phyloP scores from a whole-genome alignment of 2,797 vertebrate species.

The Tragelaphus eurycerus region DNA sequence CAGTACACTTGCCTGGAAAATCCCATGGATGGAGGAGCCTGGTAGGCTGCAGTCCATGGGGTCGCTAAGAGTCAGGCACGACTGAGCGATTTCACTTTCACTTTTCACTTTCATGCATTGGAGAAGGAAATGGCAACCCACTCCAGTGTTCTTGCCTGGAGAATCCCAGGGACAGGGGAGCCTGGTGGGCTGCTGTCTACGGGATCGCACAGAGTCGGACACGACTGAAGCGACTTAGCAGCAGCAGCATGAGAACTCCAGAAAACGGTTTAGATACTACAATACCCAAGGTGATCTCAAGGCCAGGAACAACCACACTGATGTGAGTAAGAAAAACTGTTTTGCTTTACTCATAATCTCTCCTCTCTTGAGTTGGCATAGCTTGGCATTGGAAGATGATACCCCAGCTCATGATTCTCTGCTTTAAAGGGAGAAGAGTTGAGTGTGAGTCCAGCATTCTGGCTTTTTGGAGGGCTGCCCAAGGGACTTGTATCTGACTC shows the following conservation, averaged over 20 bases:
- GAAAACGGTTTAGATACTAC: not conserved
- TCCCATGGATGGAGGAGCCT: too few species aligned
- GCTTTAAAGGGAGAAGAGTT: not conserved
- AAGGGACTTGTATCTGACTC: not conserved
- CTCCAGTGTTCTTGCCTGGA: too few species aligned
- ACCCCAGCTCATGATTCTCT: not conserved
- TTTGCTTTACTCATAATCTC: not conserved
- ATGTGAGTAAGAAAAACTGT: not conserved
- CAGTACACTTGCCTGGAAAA: too few species aligned
- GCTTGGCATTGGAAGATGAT: not conserved
- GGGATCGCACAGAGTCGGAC: too few species aligned
- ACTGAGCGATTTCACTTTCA: too few species aligned
- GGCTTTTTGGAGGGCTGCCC: not conserved
- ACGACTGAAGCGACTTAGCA: too few species aligned
- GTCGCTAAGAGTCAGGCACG: too few species aligned
- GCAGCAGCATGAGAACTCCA: not conserved
- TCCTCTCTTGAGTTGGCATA: not conserved
- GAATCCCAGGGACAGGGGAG: too few species aligned
- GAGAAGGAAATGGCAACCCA: too few species aligned
- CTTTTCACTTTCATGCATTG: too few species aligned
- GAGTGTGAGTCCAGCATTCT: not conserved
- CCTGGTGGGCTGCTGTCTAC: too few species aligned
- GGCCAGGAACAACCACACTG: not conserved
- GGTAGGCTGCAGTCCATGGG: too few species aligned
- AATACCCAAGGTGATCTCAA: not conserved